Base-by-base conservation (phyloP, 2,888 invertebrate genomes). In the Torymus texanus region DNA sequence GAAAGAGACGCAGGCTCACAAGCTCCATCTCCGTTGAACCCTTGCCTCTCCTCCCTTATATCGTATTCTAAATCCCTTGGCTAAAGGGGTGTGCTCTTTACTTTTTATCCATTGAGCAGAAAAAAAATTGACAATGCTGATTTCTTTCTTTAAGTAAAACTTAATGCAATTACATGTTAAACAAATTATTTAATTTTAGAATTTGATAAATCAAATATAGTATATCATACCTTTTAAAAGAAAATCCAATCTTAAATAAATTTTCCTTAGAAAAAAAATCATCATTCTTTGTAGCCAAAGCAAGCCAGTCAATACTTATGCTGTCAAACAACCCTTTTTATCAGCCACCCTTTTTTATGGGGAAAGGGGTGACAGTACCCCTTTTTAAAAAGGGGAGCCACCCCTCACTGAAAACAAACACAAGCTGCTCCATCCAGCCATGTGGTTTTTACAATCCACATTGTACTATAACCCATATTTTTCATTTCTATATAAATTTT, bases 321-420 rank as follows among this genome's bases (percentile, higher is more conserved):
- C 87, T 81, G 75, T 82, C 77, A 14, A 53, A 63, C 75, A 83
- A 84, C 84, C 87, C 88, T 85, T 86, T 88, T 87, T 84, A 84
- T 82, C 75, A 83, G 84, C 82, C 85, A 87, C 86, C 87, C 87
- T 84, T 87, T 87, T 88, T 85, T 86, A 82, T 78, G 81, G 55
- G 71, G 74, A 86, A 87, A 87, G 86, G 88, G 87, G 87, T 88
- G 85, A 83, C 68, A 80, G 75, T 84, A 85, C 87, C 87, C 86
- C 82, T 85, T 87, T 81, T 80, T 74, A 50, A 80, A 79, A 78
- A 72, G 76, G 82, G 82, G 82, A 56, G 80, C 24, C 80, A 59
- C 82, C 82, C 82, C 78, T 41, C 76, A 11, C 76, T 74, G n/a
- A 61, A 75, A 71, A 61, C 41, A 67, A 55, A 73, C 51, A 75